Conservation (phyloP, 2,888 invertebrate species). For the Eupithecia pulchellata region DNA sequence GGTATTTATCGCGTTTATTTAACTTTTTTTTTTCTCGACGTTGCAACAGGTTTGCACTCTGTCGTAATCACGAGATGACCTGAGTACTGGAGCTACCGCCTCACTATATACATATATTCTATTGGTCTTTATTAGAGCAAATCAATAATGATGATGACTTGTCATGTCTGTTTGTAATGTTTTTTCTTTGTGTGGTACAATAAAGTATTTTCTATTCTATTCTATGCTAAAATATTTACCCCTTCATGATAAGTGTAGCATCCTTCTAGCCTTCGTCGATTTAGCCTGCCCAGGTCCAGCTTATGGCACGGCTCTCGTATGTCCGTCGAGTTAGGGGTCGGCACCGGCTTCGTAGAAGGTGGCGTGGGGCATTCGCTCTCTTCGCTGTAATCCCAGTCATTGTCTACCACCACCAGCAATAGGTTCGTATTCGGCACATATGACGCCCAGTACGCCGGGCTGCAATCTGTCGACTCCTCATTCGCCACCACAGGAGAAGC, state of each 20-base stretch:
- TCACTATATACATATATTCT: no score
- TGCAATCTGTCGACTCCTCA: slow-evolving; percentile 63
- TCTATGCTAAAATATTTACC: slow-evolving; percentile 79
- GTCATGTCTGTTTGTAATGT: no score
- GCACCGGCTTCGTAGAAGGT: slow-evolving; percentile 85
- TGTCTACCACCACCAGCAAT: slow-evolving; percentile 89
- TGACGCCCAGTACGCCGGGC: slow-evolving; percentile 87
- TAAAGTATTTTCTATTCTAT: no score
- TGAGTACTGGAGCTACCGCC: no score
- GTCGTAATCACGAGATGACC: no score
- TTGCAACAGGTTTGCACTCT: no score
- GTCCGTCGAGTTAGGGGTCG: slow-evolving; percentile 65
- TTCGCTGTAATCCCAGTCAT: slow-evolving; percentile 50
- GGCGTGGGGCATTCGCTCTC: slow-evolving; percentile 75
- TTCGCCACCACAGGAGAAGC: slow-evolving; percentile 63
- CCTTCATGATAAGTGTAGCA: slow-evolving; percentile 91
- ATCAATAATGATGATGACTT: background rate
- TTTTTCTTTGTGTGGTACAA: no score
- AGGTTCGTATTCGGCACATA: slow-evolving; percentile 92
- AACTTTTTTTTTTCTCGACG: no score
- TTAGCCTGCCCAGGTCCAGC: slow-evolving; percentile 88
- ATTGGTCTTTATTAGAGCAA: background rate
- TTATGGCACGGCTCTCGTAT: slow-evolving; percentile 91
- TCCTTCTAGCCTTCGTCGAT: slow-evolving; percentile 88
- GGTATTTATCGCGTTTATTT: no score